Evolutionary conservation across 2,113 vertebrate genomes (phyloP).

Genomic region (Brachionichthys hirsutus): DNA sequence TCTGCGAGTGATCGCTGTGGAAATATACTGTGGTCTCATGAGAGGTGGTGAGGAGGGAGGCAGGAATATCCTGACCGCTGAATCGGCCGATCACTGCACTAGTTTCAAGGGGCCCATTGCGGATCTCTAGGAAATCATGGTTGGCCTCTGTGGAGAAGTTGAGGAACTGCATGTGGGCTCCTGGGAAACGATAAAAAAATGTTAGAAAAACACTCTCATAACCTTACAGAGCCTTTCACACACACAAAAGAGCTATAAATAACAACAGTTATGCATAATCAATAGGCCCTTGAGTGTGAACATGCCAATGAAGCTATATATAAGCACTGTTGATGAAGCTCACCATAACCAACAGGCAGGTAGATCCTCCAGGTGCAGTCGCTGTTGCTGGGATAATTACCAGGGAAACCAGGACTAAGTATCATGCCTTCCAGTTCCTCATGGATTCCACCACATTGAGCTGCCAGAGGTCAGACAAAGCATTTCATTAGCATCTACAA

Average conservation of each 20-base stretch:
- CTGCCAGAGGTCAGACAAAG: constrained; percentile 65
- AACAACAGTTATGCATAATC: constrained; percentile 4
- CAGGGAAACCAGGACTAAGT: constrained; percentile 96
- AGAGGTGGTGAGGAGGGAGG: constrained; percentile 90
- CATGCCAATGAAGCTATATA: neutral
- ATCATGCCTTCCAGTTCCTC: constrained; percentile 96
- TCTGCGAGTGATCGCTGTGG: constrained; percentile 97
- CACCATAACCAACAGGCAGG: constrained; percentile 93
- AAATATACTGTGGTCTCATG: constrained; percentile 94
- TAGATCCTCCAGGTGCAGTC: constrained; percentile 96
- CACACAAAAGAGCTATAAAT: too few species aligned
- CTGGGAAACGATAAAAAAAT: constrained; percentile 62
- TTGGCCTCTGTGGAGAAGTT: constrained; percentile 98
- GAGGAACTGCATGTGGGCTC: constrained; percentile 93
- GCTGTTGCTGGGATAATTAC: constrained; percentile 97
- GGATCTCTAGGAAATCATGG: constrained; percentile 94
- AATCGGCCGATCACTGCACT: constrained; percentile 91
- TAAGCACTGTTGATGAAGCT: constrained; percentile 56
- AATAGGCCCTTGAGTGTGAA: constrained; percentile 9
- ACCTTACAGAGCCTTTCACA: too few species aligned
- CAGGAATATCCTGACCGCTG: constrained; percentile 85
- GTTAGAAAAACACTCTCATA: neutral
- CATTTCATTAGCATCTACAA: constrained; percentile 25
- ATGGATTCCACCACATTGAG: constrained; percentile 90
- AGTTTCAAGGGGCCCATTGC: constrained; percentile 93